phyloP scores from a whole-genome alignment of 2,797 vertebrate genomes.

The Channa striata region DNA sequence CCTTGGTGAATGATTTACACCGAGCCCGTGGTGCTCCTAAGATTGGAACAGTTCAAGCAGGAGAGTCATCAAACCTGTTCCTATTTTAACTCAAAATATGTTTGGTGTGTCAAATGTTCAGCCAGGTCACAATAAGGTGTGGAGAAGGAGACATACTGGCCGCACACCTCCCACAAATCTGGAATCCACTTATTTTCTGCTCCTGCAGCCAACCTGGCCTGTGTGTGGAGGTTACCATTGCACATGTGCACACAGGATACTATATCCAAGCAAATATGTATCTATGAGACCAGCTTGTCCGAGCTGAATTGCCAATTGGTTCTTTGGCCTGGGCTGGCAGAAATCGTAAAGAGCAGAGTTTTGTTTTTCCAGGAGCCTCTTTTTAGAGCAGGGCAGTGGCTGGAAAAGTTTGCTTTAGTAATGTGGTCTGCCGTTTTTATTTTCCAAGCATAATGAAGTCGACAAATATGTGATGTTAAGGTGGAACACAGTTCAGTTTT shows the following conservation, averaged over 20 bases:
- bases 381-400: not conserved
- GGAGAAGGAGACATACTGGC: not conserved
- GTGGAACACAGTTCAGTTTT: not conserved
- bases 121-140: not conserved
- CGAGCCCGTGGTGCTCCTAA: not conserved
- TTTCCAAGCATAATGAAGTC: not conserved
- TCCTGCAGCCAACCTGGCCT: not conserved
- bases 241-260: conserved; percentile 2
- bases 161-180: conserved; percentile 13
- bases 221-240: not conserved
- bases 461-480: not conserved
- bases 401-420: not conserved
- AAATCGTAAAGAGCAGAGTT: not conserved
- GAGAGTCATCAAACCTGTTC: not conserved
- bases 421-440: not conserved
- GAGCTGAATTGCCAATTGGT: not conserved
- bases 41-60: not conserved
- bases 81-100: not conserved
- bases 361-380: not conserved
- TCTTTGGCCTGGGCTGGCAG: not conserved
- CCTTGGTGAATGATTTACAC: conserved; percentile 7
- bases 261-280: not conserved
- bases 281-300: not conserved
- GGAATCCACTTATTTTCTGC: not conserved
- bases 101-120: not conserved